These are phyloP conservation scores for Panurus biarmicus DNA, from an alignment of 2,113 vertebrate species.

Conservation along the genomic window DNA sequence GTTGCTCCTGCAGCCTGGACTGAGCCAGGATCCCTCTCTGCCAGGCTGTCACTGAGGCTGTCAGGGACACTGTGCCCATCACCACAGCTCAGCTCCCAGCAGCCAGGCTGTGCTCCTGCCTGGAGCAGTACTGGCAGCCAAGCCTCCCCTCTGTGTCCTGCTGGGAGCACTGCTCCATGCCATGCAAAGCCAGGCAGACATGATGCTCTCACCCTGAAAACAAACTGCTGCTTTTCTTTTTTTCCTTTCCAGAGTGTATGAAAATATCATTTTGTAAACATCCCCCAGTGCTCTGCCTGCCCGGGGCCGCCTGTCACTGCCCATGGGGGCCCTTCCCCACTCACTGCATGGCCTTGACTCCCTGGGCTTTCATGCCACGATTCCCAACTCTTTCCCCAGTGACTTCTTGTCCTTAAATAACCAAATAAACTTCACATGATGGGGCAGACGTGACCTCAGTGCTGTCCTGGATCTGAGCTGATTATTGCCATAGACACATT, in stretches of 20 bases:
- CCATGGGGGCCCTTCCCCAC: accelerated
- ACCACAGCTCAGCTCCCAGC: accelerated
- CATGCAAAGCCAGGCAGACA: background rate
- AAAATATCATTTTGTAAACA: slow-evolving; percentile 33
- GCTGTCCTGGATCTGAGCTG: background rate
- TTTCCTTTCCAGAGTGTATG: background rate
- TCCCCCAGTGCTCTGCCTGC: background rate
- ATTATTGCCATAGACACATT: background rate
- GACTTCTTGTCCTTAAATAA: background rate
- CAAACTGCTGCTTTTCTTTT: background rate
- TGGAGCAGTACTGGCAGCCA: accelerated
- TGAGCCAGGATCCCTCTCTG: background rate
- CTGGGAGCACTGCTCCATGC: background rate
- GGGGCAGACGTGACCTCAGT: background rate
- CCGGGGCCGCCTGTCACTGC: background rate
- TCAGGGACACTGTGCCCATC: background rate
- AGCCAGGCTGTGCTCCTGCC: background rate
- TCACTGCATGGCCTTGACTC: background rate
- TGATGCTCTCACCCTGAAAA: background rate
- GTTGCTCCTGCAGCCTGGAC: background rate
- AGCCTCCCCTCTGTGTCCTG: background rate
- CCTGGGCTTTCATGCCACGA: background rate
- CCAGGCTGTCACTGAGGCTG: background rate
- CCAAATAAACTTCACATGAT: background rate
- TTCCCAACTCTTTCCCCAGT: background rate